These are phyloP conservation scores for Cyrtonyx montezumae DNA, from an alignment of 2,113 vertebrate species.

Conservation along the genomic window DNA sequence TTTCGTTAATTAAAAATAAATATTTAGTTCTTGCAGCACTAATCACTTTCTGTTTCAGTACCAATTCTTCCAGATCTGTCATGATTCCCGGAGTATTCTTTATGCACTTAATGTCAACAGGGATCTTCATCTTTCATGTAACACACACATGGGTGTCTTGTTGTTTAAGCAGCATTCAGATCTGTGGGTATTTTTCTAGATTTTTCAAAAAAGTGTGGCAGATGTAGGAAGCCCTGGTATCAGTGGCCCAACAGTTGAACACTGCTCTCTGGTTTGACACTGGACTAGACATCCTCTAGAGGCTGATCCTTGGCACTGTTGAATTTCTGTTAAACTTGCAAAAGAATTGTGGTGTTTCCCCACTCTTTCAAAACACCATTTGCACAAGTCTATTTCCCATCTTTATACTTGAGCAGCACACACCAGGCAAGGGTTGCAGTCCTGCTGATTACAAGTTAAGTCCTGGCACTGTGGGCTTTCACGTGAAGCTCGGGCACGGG, in stretches of 20 bases:
- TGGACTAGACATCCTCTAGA: neutral
- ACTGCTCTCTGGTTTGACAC: neutral
- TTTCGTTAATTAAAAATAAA: neutral
- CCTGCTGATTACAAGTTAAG: neutral
- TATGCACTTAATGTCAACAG: neutral
- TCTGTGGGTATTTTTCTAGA: neutral
- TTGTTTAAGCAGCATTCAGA: neutral
- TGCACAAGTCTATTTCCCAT: conserved; percentile 5
- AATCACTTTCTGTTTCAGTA: neutral
- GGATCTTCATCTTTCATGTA: neutral
- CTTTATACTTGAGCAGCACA: neutral
- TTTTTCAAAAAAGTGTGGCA: neutral
- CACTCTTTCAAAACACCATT: conserved; percentile 52
- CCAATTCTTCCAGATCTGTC: neutral
- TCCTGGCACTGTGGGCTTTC: neutral
- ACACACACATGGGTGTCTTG: neutral
- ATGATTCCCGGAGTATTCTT: neutral
- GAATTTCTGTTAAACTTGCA: conserved; percentile 46
- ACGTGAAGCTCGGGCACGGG: neutral
- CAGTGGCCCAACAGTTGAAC: neutral
- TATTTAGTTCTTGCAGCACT: neutral
- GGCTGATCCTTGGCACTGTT: neutral
- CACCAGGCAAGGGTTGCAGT: neutral
- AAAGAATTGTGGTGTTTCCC: conserved; percentile 45
- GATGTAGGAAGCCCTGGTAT: neutral